Evolutionary conservation across 2,888 invertebrate genomes (phyloP), one percentile per base, ranked within the genome.

Genomic region (Linhomoeus sp.): DNA sequence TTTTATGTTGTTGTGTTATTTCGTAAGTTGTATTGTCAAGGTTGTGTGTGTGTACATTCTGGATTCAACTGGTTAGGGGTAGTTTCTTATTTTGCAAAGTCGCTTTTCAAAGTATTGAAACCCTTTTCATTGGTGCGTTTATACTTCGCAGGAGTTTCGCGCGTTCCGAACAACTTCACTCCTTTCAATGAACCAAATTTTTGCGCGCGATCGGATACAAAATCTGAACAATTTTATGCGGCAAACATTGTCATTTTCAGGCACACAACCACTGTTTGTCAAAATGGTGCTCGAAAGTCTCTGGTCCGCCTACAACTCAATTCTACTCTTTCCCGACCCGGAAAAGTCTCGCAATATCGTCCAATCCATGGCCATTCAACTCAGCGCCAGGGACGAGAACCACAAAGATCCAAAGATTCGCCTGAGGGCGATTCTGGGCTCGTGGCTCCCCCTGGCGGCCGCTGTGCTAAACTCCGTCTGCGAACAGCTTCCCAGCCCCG

Each of bases 221-320:
- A n/a, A n/a, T n/a, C n/a, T n/a, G n/a, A n/a, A n/a, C n/a, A n/a
- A n/a, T n/a, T n/a, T n/a, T n/a, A n/a, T n/a, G n/a, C n/a, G n/a
- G 12, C 29, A 12, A 29, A 29, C 29, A 17, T 17, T 17, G 37
- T 17, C 19, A 5, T 37, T 5, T 19, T 85, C 83, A 64, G 83
- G 81, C 0, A 90, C 88, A 63, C 83, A 82, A 58, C 86, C 90
- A 0, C 70, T 94, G 53, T 94, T 92, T 69, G 84, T 86, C 1
- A 84, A 86, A 65, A 74, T 92, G 42, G 77, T 88, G 46, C 70
- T 94, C 50, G 87, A 88, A 58, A 88, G 85, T 59, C 73, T 94
- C 41, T 85, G 87, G 80, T 75, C 78, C 54, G 71, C 90, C 26
- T 92, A 94, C 65, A 82, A 87, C 49, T 79, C 79, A 0, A 73